Conservation (phyloP, 2,888 invertebrate genomes). For the Orthosia cruda region DNA sequence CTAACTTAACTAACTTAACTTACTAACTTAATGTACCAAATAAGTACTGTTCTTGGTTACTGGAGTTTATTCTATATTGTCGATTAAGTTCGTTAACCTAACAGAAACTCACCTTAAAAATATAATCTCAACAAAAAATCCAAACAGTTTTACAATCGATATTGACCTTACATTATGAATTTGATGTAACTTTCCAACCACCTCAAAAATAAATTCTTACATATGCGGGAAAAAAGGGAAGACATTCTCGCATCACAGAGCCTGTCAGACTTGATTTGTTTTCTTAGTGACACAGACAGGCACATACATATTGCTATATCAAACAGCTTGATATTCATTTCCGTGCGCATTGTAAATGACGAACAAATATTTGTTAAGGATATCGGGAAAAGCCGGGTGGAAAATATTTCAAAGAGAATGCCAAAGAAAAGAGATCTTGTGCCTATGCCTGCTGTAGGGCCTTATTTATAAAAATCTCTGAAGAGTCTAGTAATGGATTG, state of each 20-base stretch:
- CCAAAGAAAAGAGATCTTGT: no score
- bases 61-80: no score
- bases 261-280: no score
- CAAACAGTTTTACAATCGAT: not conserved
- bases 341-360: constrained; percentile 14
- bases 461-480: no score
- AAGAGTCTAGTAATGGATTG: no score
- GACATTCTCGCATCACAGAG: constrained; percentile 19
- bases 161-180: not conserved
- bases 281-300: no score
- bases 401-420: not conserved
- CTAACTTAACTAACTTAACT: no score
- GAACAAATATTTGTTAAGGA: constrained; percentile 18
- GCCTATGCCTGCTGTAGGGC: no score
- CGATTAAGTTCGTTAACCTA: not conserved
- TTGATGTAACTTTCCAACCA: not conserved
- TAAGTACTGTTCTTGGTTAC: no score
- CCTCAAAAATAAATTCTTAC: constrained; percentile 15
- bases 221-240: constrained; percentile 1
- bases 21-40: no score
- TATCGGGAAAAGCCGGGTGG: not conserved
- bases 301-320: constrained; percentile 52
- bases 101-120: not conserved
- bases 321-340: constrained; percentile 34
- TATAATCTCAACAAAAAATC: no score